A percentile compares a stretch with the other conserved stretches of the same genome.
Evolutionary conservation across 2,888 invertebrate species (phyloP).

Genomic region (Stratiomys singularior): DNA sequence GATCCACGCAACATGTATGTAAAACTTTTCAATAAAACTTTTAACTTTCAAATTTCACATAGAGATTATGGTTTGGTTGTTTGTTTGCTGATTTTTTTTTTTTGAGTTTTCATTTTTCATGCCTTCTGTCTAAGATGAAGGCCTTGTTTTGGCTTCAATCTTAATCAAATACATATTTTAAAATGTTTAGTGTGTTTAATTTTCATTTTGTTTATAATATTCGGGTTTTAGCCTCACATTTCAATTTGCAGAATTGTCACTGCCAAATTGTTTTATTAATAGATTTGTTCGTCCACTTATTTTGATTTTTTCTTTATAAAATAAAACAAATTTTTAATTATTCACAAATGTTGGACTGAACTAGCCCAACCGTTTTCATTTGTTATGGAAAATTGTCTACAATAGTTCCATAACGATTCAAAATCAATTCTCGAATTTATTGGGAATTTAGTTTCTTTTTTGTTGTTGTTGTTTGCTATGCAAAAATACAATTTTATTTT

Average conservation of each 20-base stretch:
- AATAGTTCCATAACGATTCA: too few species aligned
- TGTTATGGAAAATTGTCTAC: too few species aligned
- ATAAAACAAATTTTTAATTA: too few species aligned
- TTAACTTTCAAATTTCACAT: conserved; percentile 42
- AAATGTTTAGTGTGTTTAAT: conserved; percentile 10
- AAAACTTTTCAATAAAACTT: conserved; percentile 42
- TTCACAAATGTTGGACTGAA: too few species aligned
- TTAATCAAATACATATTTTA: neutral
- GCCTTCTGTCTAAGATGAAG: conserved; percentile 1
- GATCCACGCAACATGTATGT: conserved; percentile 31
- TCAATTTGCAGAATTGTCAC: neutral
- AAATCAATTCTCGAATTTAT: neutral
- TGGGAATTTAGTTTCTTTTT: too few species aligned
- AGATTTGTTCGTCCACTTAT: too few species aligned
- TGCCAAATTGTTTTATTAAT: too few species aligned
- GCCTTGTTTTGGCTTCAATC: neutral
- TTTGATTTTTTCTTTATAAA: too few species aligned
- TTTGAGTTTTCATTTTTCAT: conserved; percentile 3
- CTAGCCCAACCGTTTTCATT: too few species aligned
- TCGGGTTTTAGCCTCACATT: conserved; percentile 37
- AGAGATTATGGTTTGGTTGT: conserved; percentile 10
- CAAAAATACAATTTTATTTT: too few species aligned
- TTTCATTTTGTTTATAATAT: neutral
- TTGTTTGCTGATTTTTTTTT: neutral
- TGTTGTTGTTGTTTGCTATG: too few species aligned